These are phyloP conservation scores for Melinaea marsaeus DNA, from an alignment of 2,888 invertebrate species.

Conservation along the genomic window DNA sequence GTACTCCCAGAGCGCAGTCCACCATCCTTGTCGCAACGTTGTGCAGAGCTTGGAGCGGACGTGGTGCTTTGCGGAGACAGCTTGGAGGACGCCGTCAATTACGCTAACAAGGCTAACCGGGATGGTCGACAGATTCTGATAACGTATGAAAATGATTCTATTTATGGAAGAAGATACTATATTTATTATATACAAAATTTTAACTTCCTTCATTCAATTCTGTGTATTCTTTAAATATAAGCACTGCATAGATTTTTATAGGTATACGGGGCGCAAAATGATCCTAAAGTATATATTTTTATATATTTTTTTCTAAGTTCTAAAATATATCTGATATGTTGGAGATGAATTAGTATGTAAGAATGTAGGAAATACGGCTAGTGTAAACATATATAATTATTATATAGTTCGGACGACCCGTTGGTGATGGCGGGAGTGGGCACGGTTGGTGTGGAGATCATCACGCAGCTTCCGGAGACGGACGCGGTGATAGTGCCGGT, in stretches of 20 bases:
- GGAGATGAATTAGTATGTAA: too few species aligned
- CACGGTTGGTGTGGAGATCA: conserved; percentile 63
- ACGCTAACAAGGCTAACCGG: conserved; percentile 52
- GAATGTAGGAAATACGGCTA: too few species aligned
- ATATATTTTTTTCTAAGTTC: too few species aligned
- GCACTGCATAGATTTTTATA: too few species aligned
- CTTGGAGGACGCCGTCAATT: conserved; percentile 48
- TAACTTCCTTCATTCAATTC: too few species aligned
- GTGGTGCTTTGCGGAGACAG: conserved; percentile 60
- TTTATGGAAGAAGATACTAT: background rate
- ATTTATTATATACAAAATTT: too few species aligned
- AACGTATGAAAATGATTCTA: conserved; percentile 38
- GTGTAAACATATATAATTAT: background rate
- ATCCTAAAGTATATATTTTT: too few species aligned
- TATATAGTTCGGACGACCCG: conserved; percentile 56
- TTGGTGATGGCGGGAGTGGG: conserved; percentile 66
- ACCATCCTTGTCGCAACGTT: conserved; percentile 58
- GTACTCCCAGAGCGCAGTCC: conserved; percentile 62
- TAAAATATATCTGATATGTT: too few species aligned
- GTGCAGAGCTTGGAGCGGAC: conserved; percentile 65
- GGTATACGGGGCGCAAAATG: too few species aligned
- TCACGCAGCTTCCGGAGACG: conserved; percentile 65
- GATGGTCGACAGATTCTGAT: conserved; percentile 50
- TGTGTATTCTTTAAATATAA: too few species aligned
- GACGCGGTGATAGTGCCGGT: conserved; percentile 69